Evolutionary conservation across 2,888 invertebrate genomes (phyloP), one percentile per base, ranked within the genome.

Genomic region (Eupithecia exiguata): DNA sequence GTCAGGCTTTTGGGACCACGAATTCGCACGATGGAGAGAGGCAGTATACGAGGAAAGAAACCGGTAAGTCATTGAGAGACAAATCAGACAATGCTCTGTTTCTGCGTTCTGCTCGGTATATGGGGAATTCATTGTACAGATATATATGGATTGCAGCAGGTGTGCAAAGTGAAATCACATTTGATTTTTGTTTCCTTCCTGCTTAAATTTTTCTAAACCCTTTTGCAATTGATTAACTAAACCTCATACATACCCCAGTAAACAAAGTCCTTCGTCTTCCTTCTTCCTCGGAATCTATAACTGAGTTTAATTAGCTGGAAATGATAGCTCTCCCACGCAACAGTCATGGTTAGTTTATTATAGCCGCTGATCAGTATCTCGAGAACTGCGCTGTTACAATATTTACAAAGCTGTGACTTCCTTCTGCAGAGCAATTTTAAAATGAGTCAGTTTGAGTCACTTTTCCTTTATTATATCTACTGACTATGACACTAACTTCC

Each of bases 1-100:
- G 95, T 77, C 95, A 95, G 81, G 89, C 93, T 63, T 95, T 95
- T 81, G 95, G 95, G 72, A 94, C 92, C 38, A 90, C 93, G 73
- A 92, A 90, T 78, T 93, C 94, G 49, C 93, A 94, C 84, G 89
- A 89, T 79, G 91, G 91, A 63, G 93, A 93, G 77, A 86, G 94
- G 80, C 92, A 93, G 77, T 91, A 89, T 80, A 87, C 88, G 79
- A 93, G 93, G 82, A 95, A 95, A 86, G 94, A 94, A 83, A 91
- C 91, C 81, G 94, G 95, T 94, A 85, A 81, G 94, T 76, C 49
- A 63, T 49, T 75, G 53, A 70, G 38, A 62, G 67, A 71, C 74
- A 71, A 73, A 68, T 36, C 21, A 62, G 67, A 71, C 74, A 71
- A 73, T 69, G 46, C 30, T 58, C 25, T 63, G 65, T 69, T 70